A percentile compares a stretch with the other conserved stretches of the same genome.
These are phyloP conservation scores for Lagenorhynchus albirostris DNA, from an alignment of 2,113 vertebrate species.

Conservation along the genomic window DNA sequence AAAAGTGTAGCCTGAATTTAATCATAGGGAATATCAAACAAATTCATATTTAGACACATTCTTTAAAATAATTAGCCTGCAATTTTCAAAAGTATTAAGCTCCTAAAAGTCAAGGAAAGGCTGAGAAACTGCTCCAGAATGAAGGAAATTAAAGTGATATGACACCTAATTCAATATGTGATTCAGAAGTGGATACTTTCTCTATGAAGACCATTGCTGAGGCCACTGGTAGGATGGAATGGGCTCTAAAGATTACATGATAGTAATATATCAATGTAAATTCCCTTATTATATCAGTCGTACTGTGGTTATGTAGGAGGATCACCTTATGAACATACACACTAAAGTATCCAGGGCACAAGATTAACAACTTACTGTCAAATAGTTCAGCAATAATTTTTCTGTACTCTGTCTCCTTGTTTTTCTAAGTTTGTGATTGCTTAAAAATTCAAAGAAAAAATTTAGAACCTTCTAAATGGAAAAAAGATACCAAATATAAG, in stretches of 20 bases:
- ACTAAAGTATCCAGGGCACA: background rate
- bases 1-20: background rate
- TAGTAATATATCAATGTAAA: background rate
- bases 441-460: background rate
- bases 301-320: background rate
- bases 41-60: background rate
- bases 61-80: background rate
- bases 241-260: no score
- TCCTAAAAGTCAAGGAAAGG: background rate
- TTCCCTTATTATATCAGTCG: background rate
- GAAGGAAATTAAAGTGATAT: background rate
- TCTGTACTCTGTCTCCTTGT: background rate
- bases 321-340: background rate
- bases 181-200: background rate
- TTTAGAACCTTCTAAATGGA: background rate
- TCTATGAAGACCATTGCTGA: background rate
- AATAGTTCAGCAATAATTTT: background rate
- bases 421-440: background rate
- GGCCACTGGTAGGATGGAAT: background rate
- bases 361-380: background rate
- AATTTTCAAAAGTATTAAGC: background rate
- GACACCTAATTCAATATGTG: background rate
- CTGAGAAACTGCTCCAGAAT: background rate
- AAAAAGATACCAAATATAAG: background rate
- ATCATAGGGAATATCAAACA: background rate